These are phyloP conservation scores for Chloebia gouldiae DNA, from an alignment of 2,113 vertebrate genomes.

Conservation along the genomic window DNA sequence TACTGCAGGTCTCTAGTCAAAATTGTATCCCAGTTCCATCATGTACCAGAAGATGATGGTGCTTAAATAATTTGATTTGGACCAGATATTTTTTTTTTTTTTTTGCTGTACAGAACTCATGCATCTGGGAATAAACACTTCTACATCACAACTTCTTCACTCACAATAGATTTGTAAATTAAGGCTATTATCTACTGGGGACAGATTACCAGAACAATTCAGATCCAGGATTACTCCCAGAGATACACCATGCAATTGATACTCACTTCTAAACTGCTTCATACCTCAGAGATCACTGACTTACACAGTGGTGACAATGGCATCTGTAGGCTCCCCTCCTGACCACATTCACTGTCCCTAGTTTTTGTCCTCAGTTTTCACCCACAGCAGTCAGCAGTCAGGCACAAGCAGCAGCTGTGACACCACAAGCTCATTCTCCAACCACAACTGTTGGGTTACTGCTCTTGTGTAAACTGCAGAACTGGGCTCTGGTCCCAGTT, in stretches of 20 bases:
- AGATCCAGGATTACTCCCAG: background rate
- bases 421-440: background rate
- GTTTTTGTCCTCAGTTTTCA: background rate
- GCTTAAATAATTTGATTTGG: background rate
- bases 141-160: background rate
- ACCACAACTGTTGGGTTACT: background rate
- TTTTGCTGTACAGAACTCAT: background rate
- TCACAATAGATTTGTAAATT: background rate
- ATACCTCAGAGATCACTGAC: background rate
- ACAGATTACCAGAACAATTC: background rate
- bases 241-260: background rate
- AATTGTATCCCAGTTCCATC: background rate
- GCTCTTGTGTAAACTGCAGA: background rate
- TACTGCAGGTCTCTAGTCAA: background rate
- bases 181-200: background rate
- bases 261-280: background rate
- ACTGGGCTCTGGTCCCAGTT: background rate
- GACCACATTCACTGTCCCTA: background rate
- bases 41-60: accelerated
- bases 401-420: background rate
- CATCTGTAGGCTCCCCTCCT: background rate
- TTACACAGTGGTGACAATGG: background rate
- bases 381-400: background rate
- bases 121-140: background rate
- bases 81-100: background rate